Evolutionary conservation across 1,140 invertebrate species (phyloP).

Genomic region (Microplitis demolitor): DNA sequence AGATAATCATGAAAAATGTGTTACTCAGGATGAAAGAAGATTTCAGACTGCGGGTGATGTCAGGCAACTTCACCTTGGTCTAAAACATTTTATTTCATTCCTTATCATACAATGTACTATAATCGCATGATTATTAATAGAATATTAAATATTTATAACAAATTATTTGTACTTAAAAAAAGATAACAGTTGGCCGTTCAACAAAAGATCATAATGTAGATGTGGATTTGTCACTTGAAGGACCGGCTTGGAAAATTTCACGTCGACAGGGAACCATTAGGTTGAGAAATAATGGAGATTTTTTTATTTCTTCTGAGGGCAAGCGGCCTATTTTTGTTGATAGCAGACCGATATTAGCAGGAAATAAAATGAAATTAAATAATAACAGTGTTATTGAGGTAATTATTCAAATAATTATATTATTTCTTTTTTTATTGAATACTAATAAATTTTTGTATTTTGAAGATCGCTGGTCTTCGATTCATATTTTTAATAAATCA

Average conservation of each 20-base stretch:
- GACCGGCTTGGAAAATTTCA: conserved; percentile 84
- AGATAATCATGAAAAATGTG: too few relatives aligned
- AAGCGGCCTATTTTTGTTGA: conserved; percentile 94
- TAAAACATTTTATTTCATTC: too few relatives aligned
- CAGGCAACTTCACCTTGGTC: too few relatives aligned
- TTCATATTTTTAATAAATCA: conserved; percentile 94
- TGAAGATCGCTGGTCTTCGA: conserved; percentile 82
- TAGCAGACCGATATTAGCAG: conserved; percentile 83
- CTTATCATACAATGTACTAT: background rate
- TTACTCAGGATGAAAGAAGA: too few relatives aligned
- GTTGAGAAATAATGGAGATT: conserved; percentile 89
- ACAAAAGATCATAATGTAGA: conserved; percentile 90
- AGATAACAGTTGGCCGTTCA: conserved; percentile 90
- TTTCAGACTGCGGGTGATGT: too few relatives aligned
- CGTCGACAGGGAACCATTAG: conserved; percentile 87
- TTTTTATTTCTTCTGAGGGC: conserved; percentile 93
- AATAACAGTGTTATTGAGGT: conserved; percentile 96
- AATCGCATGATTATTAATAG: conserved; percentile 3
- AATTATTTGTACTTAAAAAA: background rate
- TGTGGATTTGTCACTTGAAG: conserved; percentile 93
- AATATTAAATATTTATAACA: conserved; percentile 5
- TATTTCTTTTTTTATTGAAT: conserved; percentile 2
- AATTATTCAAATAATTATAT: conserved; percentile 22
- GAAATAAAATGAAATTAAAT: conserved; percentile 85
- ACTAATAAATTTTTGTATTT: conserved; percentile 40